phyloP scores from a whole-genome alignment of 2,113 vertebrate species.

The Pica pica region DNA sequence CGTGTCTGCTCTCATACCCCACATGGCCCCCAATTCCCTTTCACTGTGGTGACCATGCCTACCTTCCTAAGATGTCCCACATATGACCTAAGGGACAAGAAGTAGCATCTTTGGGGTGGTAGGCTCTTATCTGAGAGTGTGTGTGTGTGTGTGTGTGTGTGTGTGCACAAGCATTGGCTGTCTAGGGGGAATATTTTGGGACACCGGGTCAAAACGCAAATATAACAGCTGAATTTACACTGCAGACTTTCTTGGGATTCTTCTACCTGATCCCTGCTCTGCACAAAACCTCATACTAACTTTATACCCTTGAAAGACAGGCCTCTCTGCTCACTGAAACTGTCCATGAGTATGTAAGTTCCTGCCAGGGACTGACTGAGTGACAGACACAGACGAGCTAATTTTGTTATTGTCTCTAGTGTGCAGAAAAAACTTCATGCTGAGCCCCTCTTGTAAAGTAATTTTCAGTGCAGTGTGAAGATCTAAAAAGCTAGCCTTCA shows the following conservation, averaged over 20 bases:
- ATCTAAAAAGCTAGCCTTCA: neutral
- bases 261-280: neutral
- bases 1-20: rapidly evolving
- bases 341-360: neutral
- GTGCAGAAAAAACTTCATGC: neutral
- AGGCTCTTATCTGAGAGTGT: neutral
- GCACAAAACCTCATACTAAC: neutral
- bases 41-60: neutral
- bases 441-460: neutral
- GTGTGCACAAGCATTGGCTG: neutral
- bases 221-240: neutral
- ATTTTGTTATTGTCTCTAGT: neutral
- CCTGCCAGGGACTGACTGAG: neutral
- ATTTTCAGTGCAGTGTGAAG: neutral
- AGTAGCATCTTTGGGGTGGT: neutral
- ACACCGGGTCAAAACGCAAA: neutral
- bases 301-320: neutral
- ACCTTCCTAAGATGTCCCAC: neutral
- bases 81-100: neutral
- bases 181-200: neutral
- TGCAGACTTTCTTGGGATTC: neutral
- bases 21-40: neutral
- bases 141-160: no score
- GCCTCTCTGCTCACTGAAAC: neutral
- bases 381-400: neutral